These are phyloP conservation scores for Scaptomyza caliginosa DNA, from an alignment of 2,888 invertebrate genomes.

Conservation along the genomic window DNA sequence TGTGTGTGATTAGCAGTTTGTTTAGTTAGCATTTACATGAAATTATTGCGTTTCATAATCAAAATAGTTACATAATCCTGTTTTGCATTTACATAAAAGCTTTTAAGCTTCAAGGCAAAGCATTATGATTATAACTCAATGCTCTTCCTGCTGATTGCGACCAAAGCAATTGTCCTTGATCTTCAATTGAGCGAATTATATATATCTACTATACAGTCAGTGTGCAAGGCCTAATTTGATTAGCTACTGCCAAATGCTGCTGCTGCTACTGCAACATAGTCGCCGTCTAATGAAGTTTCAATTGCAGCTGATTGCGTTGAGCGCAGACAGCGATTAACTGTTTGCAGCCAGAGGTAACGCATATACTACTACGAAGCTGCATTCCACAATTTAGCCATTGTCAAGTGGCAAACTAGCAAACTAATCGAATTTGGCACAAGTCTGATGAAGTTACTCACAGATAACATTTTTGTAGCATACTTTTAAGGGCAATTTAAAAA, in stretches of 20 bases:
- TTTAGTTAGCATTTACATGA: constrained; percentile 62
- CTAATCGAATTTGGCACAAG: constrained; percentile 18
- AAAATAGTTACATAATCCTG: constrained; percentile 8
- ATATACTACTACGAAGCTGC: constrained; percentile 2
- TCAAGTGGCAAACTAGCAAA: not conserved
- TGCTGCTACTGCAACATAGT: constrained; percentile 19
- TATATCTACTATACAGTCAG: not conserved
- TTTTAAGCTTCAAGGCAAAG: constrained; percentile 1
- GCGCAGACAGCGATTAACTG: constrained; percentile 23
- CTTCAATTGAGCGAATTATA: not conserved
- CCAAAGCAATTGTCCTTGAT: constrained; percentile 18
- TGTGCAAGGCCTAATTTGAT: constrained; percentile 24
- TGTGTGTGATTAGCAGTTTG: constrained; percentile 26
- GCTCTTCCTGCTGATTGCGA: constrained; percentile 30
- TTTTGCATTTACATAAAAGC: constrained; percentile 26
- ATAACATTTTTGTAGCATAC: constrained; percentile 1
- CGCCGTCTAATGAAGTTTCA: constrained; percentile 38
- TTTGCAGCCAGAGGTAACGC: not conserved
- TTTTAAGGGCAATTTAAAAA: constrained; percentile 1
- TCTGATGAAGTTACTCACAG: not conserved
- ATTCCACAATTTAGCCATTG: not conserved
- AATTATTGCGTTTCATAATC: constrained; percentile 55
- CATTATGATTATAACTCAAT: constrained; percentile 15
- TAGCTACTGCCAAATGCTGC: constrained; percentile 4
- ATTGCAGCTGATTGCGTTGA: constrained; percentile 38